Base-by-base conservation (phyloP, 2,797 vertebrate genomes). In the Paedocypris micromegethes region DNA sequence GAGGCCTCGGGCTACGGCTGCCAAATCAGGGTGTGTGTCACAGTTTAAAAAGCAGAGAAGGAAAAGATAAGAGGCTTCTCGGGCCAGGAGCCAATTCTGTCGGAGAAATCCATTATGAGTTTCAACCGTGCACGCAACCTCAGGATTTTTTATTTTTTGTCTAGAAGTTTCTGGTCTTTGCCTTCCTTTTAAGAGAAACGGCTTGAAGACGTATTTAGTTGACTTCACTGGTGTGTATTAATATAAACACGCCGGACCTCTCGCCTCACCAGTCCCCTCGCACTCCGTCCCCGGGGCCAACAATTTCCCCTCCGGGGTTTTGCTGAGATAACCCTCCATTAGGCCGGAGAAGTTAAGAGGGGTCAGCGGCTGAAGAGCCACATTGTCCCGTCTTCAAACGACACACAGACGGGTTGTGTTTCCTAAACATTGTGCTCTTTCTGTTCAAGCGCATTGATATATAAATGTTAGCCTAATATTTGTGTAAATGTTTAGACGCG, bases 361-460 rank as follows among this genome's bases (percentile, higher is more conserved):
- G 73, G 62, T 73, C 67, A 68, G 50, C 66, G 58, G 47, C 64
- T 73, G 53, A 72, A 66, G 62, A 47, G 23, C 23, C 23, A 23
- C 23, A 23, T 23, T 23, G 23, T 23, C 23, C 23, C 23, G 23
- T 23, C 23, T 23, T 23, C 23, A 23, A 23, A 23, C 23, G 67
- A 70, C 4, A 70, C 70, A 63, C 64, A 63, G 76, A 78, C 81
- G 84, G 82, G 75, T 76, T 53, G 48, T 5, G 9, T 77, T 77
- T 77, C 64, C 70, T 84, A 86, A 87, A 89, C 85, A 86, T 84
- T 85, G 86, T 83, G 81, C 84, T 85, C 85, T 80, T 86, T 81
- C 80, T 79, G 76, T 75, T 76, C 65, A 75, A 70, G 66, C 66
- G 82, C 81, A 87, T 87, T 85, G 80, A 73, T 81, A 85, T 88